Evolutionary conservation across 2,888 invertebrate species (phyloP).

Genomic region (Euclidia mi): DNA sequence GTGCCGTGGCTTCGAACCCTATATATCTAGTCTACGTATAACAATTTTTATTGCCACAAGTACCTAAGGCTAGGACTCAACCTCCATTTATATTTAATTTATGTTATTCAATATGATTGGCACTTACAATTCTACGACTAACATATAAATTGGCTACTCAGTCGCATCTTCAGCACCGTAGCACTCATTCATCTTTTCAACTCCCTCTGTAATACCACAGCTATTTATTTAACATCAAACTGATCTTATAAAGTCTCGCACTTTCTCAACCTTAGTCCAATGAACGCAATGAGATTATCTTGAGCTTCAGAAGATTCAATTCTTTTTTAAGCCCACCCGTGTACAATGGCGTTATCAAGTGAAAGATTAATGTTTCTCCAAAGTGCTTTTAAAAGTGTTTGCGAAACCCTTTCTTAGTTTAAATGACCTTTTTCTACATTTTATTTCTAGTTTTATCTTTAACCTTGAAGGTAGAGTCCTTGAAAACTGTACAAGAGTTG

Average conservation of each 20-base stretch:
- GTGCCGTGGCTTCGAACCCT: no score
- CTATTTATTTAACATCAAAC: conserved; percentile 30
- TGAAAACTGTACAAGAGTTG: no score
- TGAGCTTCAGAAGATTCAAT: conserved; percentile 31
- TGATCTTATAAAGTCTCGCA: conserved; percentile 32
- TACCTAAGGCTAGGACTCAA: no score
- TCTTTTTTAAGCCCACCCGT: conserved; percentile 35
- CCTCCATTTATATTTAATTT: no score
- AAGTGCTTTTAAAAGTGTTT: conserved; percentile 3
- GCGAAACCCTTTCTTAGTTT: not conserved
- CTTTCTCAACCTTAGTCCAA: conserved; percentile 33
- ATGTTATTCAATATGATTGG: no score
- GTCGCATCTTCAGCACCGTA: not conserved
- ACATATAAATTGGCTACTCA: no score
- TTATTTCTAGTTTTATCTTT: no score
- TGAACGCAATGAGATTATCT: conserved; percentile 49
- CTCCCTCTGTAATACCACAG: not conserved
- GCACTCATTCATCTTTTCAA: not conserved
- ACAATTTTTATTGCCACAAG: no score
- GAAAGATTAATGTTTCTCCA: conserved; percentile 45
- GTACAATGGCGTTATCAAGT: conserved; percentile 38
- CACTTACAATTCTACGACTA: no score
- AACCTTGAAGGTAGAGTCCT: no score
- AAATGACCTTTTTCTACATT: no score
- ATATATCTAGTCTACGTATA: no score